These are phyloP conservation scores for Drosophila sproati DNA, from an alignment of 1,140 invertebrate species.

Conservation along the genomic window DNA sequence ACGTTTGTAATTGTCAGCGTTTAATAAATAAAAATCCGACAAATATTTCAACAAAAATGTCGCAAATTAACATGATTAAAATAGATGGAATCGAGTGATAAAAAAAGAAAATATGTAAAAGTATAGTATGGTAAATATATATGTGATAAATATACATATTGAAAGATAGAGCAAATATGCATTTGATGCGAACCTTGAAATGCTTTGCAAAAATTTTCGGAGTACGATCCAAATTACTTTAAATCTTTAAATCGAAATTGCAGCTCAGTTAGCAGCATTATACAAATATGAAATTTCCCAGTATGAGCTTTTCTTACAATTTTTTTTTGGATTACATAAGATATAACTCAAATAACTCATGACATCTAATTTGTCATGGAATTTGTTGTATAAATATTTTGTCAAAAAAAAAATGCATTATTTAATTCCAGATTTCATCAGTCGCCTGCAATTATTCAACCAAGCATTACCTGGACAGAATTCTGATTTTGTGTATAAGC, in stretches of 20 bases:
- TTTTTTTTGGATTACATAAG: not conserved
- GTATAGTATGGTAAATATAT: not conserved
- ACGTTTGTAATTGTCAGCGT: constrained; percentile 71
- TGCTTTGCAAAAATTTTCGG: not conserved
- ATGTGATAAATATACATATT: not conserved
- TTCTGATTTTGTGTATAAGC: constrained; percentile 3
- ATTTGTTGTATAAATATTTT: not conserved
- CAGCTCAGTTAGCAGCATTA: not conserved
- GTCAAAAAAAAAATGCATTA: constrained; percentile 1
- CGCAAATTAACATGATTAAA: constrained; percentile 37
- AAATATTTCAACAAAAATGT: constrained; percentile 23
- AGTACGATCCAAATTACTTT: not conserved
- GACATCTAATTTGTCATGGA: constrained; percentile 16
- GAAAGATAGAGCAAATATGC: not conserved
- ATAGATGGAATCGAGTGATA: constrained; percentile 5
- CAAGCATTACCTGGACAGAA: not conserved
- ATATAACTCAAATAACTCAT: not conserved
- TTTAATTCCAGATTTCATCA: constrained; percentile 3
- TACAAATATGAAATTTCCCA: not conserved
- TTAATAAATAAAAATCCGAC: constrained; percentile 56
- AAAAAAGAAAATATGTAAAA: not conserved
- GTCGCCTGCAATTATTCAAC: not conserved
- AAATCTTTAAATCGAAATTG: not conserved
- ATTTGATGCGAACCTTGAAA: not conserved
- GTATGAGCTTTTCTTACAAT: not conserved